phyloP scores from a whole-genome alignment of 1,140 invertebrate genomes.

The Amyelois transitella region DNA sequence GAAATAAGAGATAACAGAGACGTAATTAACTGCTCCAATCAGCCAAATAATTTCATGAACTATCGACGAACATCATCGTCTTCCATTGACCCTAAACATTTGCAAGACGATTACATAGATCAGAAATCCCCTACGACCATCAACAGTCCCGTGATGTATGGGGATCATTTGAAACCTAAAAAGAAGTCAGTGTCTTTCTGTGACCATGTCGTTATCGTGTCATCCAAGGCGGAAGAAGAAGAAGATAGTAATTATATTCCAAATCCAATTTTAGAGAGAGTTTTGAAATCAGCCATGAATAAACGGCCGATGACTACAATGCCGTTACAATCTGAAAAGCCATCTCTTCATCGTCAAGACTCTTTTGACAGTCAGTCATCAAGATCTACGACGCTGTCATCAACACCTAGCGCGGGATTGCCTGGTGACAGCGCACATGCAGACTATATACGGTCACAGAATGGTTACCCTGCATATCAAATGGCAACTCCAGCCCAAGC shows the following conservation, averaged over 20 bases:
- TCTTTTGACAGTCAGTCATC: conserved; percentile 74
- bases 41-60: conserved; percentile 42
- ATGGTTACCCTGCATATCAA: conserved; percentile 59
- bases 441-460: conserved; percentile 73
- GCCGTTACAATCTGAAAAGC: conserved; percentile 61
- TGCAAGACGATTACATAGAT: conserved; percentile 59
- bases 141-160: conserved; percentile 38
- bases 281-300: conserved; percentile 86
- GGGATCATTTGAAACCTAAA: conserved; percentile 76
- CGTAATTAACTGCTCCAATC: conserved; percentile 62
- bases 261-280: conserved; percentile 91
- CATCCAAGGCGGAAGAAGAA: conserved; percentile 90
- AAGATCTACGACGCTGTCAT: conserved; percentile 65
- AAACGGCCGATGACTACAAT: conserved; percentile 79
- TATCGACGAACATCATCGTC: conserved; percentile 63
- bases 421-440: conserved; percentile 54
- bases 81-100: conserved; percentile 64
- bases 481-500: conserved; percentile 37
- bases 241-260: conserved; percentile 93
- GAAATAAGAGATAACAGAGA: conserved; percentile 56
- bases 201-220: conserved; percentile 91
- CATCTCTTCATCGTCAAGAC: conserved; percentile 65
- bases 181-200: conserved; percentile 96
- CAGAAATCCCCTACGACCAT: conserved; percentile 32
- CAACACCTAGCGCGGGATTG: conserved; percentile 56